Base-by-base conservation (phyloP, 2,113 vertebrate species). In the Sylvilagus bachmani region DNA sequence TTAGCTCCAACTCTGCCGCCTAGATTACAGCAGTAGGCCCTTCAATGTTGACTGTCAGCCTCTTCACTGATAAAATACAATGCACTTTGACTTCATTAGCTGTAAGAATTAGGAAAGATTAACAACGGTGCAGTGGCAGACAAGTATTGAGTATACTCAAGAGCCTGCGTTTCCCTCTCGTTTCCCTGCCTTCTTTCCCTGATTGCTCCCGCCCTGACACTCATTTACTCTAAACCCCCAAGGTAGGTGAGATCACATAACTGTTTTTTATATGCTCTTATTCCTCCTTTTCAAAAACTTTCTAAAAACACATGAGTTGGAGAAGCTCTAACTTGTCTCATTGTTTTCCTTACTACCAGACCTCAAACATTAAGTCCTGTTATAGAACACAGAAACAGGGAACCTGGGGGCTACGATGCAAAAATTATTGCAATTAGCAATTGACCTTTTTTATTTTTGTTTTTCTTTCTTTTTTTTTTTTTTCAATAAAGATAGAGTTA, bases 301-400 rank as follows among this genome's bases (percentile, higher is more conserved):
- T 86, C 86, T 17, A 85, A 92, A 95, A 95, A 90, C 36, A 75
- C n/a, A 81, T 58, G 79, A 96, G 90, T 96, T 97, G 93, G 87
- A 88, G 77, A 49, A 94, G n/a, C 21, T 71, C 90, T 97, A 89
- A 84, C 38, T 87, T 77, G 92, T 89, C 87, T 85, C 11, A 61
- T 17, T 89, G 96, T 84, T 84, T 82, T 69, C 66, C 86, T 10
- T 64, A 89, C 24, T 82, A 86, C 89, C 88, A 95, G 33, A 74
- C 79, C 55, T 89, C 82, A 96, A 78, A 74, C 38, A 53, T 79
- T 85, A 82, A 94, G 61, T 90, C 3, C 51, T 92, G 74, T 95
- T 93, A 97, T 31, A 25, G 80, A 97, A 44, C 10, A 97, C 55
- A 81, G 93, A 96, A 95, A 16, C 0, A 78, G 67, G 24, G 12